Conservation (phyloP, 2,888 invertebrate genomes). For the Eupeodes latifasciatus region DNA sequence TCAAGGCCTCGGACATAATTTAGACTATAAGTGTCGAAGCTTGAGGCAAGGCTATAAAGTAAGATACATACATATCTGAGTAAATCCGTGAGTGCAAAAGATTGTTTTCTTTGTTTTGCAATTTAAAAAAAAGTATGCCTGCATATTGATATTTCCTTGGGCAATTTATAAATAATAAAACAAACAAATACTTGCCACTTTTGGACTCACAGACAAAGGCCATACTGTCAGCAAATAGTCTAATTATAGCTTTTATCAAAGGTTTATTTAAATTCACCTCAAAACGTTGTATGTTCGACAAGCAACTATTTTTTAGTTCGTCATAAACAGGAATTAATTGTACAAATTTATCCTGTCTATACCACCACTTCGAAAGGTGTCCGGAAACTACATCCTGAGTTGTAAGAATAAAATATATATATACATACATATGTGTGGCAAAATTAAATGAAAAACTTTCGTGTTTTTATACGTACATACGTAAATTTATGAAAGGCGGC, state of each 20-base stretch:
- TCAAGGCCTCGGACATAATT: constrained; percentile 86
- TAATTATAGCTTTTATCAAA: constrained; percentile 54
- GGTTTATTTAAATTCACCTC: constrained; percentile 82
- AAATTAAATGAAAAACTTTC: background rate
- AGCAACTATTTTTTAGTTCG: constrained; percentile 82
- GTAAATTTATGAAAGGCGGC: constrained; percentile 84
- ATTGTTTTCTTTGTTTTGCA: too few relatives aligned
- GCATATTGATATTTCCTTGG: too few relatives aligned
- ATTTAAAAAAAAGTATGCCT: too few relatives aligned
- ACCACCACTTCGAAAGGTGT: constrained; percentile 89
- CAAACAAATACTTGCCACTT: too few relatives aligned
- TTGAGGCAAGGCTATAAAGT: constrained; percentile 90
- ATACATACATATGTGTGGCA: too few relatives aligned
- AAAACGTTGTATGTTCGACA: constrained; percentile 82
- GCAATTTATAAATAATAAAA: too few relatives aligned
- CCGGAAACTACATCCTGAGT: constrained; percentile 85
- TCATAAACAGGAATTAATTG: constrained; percentile 86
- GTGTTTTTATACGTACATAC: background rate
- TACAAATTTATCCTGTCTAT: constrained; percentile 89
- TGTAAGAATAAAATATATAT: constrained; percentile 77
- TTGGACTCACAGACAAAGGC: too few relatives aligned
- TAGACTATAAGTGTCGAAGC: constrained; percentile 89
- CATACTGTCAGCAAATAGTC: background rate
- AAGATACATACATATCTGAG: background rate
- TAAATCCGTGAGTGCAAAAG: background rate